These are phyloP conservation scores for Corythaixoides concolor DNA, from an alignment of 2,113 vertebrate genomes.

Conservation along the genomic window DNA sequence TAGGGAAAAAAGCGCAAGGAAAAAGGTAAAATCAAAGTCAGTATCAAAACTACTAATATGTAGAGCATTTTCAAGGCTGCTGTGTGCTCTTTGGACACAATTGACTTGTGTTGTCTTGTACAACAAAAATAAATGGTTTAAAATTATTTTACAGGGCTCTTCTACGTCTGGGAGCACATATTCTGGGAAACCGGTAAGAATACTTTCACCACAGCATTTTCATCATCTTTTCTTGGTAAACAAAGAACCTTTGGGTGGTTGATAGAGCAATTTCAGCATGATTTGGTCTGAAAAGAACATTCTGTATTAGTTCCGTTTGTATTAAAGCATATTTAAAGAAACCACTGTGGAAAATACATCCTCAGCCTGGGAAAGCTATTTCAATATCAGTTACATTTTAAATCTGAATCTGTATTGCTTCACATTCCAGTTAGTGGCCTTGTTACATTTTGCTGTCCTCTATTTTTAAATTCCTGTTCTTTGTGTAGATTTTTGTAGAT, in stretches of 20 bases:
- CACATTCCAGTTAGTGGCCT: background rate
- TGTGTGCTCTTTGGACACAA: background rate
- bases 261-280: background rate
- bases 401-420: background rate
- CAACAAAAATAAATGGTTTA: background rate
- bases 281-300: background rate
- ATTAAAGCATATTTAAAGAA: background rate
- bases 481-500: background rate
- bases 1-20: background rate
- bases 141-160: background rate
- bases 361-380: background rate
- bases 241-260: background rate
- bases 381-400: background rate
- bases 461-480: background rate
- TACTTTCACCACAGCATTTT: background rate
- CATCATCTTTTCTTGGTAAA: background rate
- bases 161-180: conserved; percentile 40
- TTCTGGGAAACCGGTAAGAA: conserved; percentile 32
- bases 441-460: background rate
- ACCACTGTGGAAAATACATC: rapidly evolving
- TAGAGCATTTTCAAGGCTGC: background rate
- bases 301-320: background rate
- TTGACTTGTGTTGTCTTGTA: background rate
- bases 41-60: background rate
- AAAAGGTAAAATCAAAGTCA: background rate